Base-by-base conservation (phyloP, 1,140 invertebrate species). In the Dolichoris vasculosae region DNA sequence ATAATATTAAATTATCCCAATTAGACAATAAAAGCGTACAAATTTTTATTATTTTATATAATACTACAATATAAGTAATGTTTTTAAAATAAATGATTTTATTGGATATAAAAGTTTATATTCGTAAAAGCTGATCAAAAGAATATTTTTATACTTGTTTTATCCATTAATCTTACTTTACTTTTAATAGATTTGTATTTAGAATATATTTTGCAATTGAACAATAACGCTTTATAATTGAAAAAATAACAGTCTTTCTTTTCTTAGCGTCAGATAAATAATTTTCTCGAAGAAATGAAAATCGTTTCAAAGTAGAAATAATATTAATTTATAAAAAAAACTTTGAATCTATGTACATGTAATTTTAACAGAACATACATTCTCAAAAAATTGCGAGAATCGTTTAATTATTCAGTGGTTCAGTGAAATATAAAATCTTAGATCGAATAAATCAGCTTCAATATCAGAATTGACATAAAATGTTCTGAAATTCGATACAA, bases 401-500 rank as follows among this genome's bases (percentile, higher is more conserved):
- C 20, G 11, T 35, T 67, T 67, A 67, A 32, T 30, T 32, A 67
- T 32, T 67, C 30, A 67, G 32, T 67, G 32, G 30, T 11, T 67
- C 63, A 13, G 63, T 13, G 30, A 67, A 15, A 35, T 11, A 11
- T 63, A 67, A 73, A 13, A 73, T n/a, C 1, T 73, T 40, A 6
- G 2, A 8, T 35, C 8, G 26, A 15, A 43, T 8, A 46, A 46
- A 20, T 43, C 1, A n/a, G 35, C 17, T 15, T n/a, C 30, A 32
- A 55, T 59, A 51, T 59, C 30, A 20, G 7, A 6, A 51, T 63
- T 80, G 59, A 46, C 7, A 63, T 75, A 63, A 75, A 75, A 83
- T 59, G 71, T 75, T 59, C 46, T 20, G 83, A 79, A 84, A 84
- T 63, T 73, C 32, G 64, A 79, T 78, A 59, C 46, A 59, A 43